Base-by-base conservation (phyloP, 2,888 invertebrate species). In the Pollenia angustigena region DNA sequence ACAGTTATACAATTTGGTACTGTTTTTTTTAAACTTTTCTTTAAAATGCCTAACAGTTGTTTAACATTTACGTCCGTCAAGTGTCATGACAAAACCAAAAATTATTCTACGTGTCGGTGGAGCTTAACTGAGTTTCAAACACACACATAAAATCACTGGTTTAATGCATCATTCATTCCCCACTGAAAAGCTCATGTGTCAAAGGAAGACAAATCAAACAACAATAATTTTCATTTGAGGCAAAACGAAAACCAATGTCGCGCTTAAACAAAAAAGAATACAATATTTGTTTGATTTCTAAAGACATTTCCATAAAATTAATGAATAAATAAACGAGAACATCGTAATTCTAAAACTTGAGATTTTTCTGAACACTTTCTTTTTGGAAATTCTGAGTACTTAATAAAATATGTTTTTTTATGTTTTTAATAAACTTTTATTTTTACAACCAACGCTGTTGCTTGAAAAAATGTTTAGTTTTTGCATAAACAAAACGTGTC, bases 31-130 rank as follows among this genome's bases (percentile, higher is more conserved):
- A 56, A 71, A 54, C 12, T 46, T 32, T 23, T 46, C 2, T 32
- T 66, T 76, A 32, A 11, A 10, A n/a, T 44, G 1, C 32, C 32
- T 46, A 66, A 14, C 42, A 50, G 18, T 10, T 76, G 12, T 42
- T 50, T 50, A 68, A 40, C 52, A 14, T 68, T 58, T 48, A 69
- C 42, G 58, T 60, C 50, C 23, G 56, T 69, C 50, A 69, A 1
- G 48, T 79, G 58, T 60, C 68, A 69, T 7, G 18, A 42, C 11
- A 68, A 48, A 58, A 56, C 52, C 52, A 76, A 42, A 50, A 4
- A n/a, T 42, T 48, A 50, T 18, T 50, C 42, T 14, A 50, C 14
- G 14, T 42, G 7, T 32, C 16, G 14, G 2, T 14, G n/a, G 18
- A 52, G 14, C 62, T 10, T 52, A 42, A 64, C 52, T 42, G 50